Conservation (phyloP, 2,113 vertebrate species). For the Clarias magur region DNA sequence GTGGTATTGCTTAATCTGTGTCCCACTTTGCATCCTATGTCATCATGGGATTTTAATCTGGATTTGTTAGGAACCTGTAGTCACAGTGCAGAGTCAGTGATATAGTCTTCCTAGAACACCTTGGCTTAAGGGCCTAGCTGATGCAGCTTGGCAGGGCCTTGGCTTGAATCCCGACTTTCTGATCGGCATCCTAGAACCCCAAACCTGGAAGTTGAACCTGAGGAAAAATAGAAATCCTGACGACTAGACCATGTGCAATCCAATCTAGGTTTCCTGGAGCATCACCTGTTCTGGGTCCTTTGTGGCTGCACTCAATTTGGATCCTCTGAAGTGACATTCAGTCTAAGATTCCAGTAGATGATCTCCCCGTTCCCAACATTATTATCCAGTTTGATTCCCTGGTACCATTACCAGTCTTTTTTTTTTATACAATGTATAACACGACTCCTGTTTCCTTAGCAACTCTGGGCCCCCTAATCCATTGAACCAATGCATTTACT, state of each 20-base stretch:
- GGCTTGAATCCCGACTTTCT: too few relatives aligned
- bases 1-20: background rate
- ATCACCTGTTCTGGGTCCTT: background rate
- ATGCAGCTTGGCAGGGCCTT: too few relatives aligned
- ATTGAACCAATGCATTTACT: background rate
- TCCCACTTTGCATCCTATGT: background rate
- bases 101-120: too few relatives aligned
- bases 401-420: background rate
- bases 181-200: too few relatives aligned
- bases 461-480: background rate
- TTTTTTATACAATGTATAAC: background rate
- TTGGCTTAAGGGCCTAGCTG: too few relatives aligned
- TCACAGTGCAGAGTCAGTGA: too few relatives aligned
- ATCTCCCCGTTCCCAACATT: background rate
- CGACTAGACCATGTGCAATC: too few relatives aligned
- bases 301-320: background rate
- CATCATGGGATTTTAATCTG: background rate
- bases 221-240: too few relatives aligned
- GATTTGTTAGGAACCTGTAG: too few relatives aligned
- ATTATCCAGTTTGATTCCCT: background rate
- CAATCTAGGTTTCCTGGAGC: too few relatives aligned
- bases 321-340: background rate
- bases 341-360: too few relatives aligned
- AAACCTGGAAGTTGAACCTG: too few relatives aligned
- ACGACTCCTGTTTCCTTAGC: background rate